phyloP scores from a whole-genome alignment of 1,140 invertebrate species.

The Cotesia typhae region DNA sequence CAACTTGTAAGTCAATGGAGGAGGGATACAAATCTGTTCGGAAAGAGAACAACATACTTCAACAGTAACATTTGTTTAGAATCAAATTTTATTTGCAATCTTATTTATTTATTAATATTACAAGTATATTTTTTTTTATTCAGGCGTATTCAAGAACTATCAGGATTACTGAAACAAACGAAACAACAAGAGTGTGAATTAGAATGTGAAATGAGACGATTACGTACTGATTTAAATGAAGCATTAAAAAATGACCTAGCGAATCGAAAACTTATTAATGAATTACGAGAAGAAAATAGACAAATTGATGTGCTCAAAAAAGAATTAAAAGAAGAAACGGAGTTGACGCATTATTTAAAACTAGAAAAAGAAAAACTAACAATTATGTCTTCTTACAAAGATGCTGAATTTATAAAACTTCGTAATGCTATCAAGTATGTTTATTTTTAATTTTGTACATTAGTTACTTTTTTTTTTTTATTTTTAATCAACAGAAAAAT shows the following conservation, averaged over 20 bases:
- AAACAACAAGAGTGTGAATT: slow-evolving; percentile 30
- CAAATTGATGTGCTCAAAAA: slow-evolving; percentile 39
- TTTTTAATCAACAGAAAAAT: not conserved
- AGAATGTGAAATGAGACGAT: slow-evolving; percentile 30
- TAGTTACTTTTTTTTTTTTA: too few relatives aligned
- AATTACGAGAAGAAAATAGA: slow-evolving; percentile 39
- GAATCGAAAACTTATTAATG: slow-evolving; percentile 38
- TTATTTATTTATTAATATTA: slow-evolving; percentile 6
- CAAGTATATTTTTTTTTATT: slow-evolving; percentile 27
- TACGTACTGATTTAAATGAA: slow-evolving; percentile 41
- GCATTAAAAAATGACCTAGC: slow-evolving; percentile 14
- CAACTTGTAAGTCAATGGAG: slow-evolving; percentile 42
- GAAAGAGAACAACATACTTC: slow-evolving; percentile 41
- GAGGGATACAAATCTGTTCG: slow-evolving; percentile 28
- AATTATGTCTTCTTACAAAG: slow-evolving; percentile 42
- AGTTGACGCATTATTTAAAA: slow-evolving; percentile 40
- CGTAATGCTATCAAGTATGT: slow-evolving; percentile 46
- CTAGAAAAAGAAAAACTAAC: slow-evolving; percentile 48
- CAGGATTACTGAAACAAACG: slow-evolving; percentile 35
- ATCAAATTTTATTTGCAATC: not conserved
- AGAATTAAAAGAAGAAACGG: slow-evolving; percentile 41
- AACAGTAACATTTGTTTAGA: slow-evolving; percentile 39
- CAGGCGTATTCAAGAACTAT: slow-evolving; percentile 42
- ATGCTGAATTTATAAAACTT: slow-evolving; percentile 40
- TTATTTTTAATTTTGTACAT: not conserved